phyloP scores from a whole-genome alignment of 1,140 invertebrate genomes.

The Pomacea maculata region DNA sequence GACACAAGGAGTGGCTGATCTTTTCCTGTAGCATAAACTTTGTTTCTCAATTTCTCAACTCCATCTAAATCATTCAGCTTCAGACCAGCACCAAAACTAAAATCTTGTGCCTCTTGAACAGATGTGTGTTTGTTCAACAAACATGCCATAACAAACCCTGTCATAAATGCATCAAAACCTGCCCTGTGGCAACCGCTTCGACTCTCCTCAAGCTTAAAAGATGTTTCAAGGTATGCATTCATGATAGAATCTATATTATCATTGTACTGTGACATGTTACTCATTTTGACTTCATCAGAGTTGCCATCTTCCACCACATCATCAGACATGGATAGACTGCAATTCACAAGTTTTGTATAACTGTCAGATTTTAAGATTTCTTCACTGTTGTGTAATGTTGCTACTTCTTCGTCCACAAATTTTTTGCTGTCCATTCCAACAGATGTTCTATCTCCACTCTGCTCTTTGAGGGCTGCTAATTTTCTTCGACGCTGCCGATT shows the following conservation, averaged over 20 bases:
- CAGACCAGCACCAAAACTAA: constrained; percentile 17
- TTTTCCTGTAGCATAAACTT: constrained; percentile 64
- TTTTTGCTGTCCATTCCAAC: too few species aligned
- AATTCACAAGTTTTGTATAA: too few species aligned
- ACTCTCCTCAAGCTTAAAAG: constrained; percentile 6
- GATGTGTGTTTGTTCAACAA: constrained; percentile 49
- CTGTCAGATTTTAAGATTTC: too few species aligned
- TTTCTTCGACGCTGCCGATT: constrained; percentile 42
- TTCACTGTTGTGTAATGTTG: too few species aligned
- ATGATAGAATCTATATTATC: neutral
- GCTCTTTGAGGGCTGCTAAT: constrained; percentile 14
- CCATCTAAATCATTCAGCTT: constrained; percentile 30
- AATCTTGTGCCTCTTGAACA: constrained; percentile 12
- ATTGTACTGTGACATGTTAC: too few species aligned
- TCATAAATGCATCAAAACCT: constrained; percentile 69
- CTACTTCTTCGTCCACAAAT: too few species aligned
- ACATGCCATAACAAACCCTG: constrained; percentile 63
- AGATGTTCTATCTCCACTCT: neutral
- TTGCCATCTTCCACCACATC: too few species aligned
- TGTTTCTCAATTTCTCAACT: constrained; percentile 51
- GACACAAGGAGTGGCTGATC: constrained; percentile 59
- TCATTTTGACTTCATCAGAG: too few species aligned
- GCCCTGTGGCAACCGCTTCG: constrained; percentile 60
- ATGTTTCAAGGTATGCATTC: constrained; percentile 11
- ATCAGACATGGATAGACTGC: too few species aligned